Evolutionary conservation across 1,140 invertebrate genomes (phyloP).

Genomic region (Megalonaias nervosa): DNA sequence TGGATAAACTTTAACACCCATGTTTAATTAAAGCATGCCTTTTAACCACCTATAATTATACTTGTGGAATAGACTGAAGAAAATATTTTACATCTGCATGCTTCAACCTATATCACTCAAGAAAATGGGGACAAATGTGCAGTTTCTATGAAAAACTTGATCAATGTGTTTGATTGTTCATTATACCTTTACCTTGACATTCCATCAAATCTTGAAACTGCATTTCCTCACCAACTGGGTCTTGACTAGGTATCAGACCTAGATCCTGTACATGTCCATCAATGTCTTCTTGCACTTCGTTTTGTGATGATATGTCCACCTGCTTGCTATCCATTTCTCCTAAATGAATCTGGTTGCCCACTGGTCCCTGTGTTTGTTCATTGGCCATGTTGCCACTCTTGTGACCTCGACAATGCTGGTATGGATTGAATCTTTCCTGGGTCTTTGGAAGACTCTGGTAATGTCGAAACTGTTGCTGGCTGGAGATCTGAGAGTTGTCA

Average conservation of each 20-base stretch:
- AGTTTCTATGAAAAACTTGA: too few species aligned
- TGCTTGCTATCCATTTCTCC: slow-evolving; percentile 23
- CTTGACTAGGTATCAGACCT: slow-evolving; percentile 10
- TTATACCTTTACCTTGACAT: slow-evolving; percentile 29
- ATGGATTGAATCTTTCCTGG: slow-evolving; percentile 36
- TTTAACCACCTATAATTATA: too few species aligned
- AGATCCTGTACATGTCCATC: slow-evolving; percentile 16
- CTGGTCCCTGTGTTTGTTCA: slow-evolving; percentile 7
- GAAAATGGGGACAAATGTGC: too few species aligned
- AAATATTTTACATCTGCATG: too few species aligned
- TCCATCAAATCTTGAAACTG: slow-evolving; percentile 37
- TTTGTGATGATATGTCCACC: slow-evolving; percentile 13
- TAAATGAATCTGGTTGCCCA: neutral
- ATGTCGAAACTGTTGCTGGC: slow-evolving; percentile 45
- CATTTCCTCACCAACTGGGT: slow-evolving; percentile 27
- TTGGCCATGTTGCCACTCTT: slow-evolving; percentile 10
- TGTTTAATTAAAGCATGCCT: too few species aligned
- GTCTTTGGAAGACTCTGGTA: slow-evolving; percentile 41
- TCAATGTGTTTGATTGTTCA: slow-evolving; percentile 11
- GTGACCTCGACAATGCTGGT: slow-evolving; percentile 24
- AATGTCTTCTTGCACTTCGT: slow-evolving; percentile 13
- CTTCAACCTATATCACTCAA: too few species aligned
- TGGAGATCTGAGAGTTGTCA: slow-evolving; percentile 20
- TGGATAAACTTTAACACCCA: too few species aligned
- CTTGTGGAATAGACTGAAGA: too few species aligned